Conservation (phyloP, 2,888 invertebrate genomes). For the Homarus gammarus region DNA sequence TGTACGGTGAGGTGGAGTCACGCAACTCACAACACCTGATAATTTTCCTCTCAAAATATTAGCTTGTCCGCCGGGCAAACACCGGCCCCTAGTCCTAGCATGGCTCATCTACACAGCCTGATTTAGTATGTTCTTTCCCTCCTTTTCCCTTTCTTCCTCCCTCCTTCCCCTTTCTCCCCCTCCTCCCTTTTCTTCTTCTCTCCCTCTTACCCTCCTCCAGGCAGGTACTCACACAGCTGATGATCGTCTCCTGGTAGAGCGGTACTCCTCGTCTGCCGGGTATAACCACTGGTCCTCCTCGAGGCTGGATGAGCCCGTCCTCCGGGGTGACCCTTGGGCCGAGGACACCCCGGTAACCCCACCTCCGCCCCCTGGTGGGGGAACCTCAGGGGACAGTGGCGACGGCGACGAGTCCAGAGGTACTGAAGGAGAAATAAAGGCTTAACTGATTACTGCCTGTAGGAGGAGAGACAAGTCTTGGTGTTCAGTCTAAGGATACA, state of each 20-base stretch:
- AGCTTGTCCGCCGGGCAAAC: too few species aligned
- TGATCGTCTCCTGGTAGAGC: constrained; percentile 87
- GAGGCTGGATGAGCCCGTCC: constrained; percentile 60
- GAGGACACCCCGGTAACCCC: constrained; percentile 5
- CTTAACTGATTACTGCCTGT: neutral
- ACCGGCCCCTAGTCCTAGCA: too few species aligned
- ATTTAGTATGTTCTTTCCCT: too few species aligned
- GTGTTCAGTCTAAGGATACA: too few species aligned
- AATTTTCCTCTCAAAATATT: too few species aligned
- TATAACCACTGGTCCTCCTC: constrained; percentile 72
- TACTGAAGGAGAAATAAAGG: constrained; percentile 80
- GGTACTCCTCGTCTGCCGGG: constrained; percentile 83
- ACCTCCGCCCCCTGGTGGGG: constrained; percentile 17
- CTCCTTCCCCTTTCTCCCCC: constrained; percentile 34
- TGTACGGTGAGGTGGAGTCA: too few species aligned
- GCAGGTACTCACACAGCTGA: constrained; percentile 93
- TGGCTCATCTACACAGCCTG: too few species aligned
- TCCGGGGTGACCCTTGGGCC: constrained; percentile 36
- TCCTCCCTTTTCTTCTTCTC: constrained; percentile 33
- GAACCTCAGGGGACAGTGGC: constrained; percentile 76
- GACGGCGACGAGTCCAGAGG: constrained; percentile 78
- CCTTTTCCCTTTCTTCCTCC: too few species aligned
- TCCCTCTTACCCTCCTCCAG: constrained; percentile 42
- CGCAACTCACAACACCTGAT: too few species aligned
- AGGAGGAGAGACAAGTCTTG: too few species aligned